Evolutionary conservation across 2,113 vertebrate genomes (phyloP).

Genomic region (Limnothrissa miodon): DNA sequence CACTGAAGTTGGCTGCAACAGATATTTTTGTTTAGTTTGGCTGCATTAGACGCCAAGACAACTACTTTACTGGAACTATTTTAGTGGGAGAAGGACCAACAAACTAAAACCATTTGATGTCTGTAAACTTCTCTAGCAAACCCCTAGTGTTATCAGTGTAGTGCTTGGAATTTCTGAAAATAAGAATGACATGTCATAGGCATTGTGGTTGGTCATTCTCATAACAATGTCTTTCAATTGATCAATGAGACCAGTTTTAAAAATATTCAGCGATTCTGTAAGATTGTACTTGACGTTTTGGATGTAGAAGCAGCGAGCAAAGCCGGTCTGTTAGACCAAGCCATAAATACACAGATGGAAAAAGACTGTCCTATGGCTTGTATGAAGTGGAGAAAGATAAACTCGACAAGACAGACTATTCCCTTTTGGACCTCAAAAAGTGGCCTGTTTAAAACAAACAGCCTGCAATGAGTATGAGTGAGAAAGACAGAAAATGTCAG

Average conservation of each 20-base stretch:
- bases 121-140: no score
- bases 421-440: background rate
- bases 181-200: background rate
- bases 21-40: no score
- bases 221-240: background rate
- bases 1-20: no score
- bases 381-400: background rate
- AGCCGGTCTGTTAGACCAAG: background rate
- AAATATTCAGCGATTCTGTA: background rate
- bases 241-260: background rate
- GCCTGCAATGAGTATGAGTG: background rate
- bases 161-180: no score
- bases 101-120: no score
- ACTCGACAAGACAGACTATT: background rate
- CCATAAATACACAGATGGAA: background rate
- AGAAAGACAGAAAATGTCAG: constrained; percentile 11
- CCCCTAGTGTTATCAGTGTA: no score
- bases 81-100: no score
- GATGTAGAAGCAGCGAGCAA: background rate
- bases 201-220: background rate
- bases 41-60: no score
- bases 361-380: background rate
- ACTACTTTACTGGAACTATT: no score
- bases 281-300: background rate
- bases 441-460: background rate